Base-by-base conservation (phyloP, 2,113 vertebrate genomes). In the Anhinga rufa region DNA sequence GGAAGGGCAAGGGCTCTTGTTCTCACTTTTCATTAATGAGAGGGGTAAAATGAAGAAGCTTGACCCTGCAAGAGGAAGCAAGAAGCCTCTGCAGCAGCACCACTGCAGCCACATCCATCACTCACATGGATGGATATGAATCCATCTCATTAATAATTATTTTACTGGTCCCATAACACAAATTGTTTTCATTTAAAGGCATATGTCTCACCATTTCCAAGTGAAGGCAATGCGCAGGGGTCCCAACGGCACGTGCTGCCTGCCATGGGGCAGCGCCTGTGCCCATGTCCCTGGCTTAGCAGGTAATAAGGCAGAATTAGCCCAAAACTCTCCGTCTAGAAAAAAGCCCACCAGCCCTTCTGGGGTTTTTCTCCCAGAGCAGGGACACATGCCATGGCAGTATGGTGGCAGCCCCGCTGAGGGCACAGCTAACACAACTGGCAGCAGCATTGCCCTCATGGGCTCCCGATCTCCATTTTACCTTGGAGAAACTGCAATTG, bases 61-160 rank as follows among this genome's bases (percentile, higher is more conserved):
- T 78, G 88, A 52, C 17, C 54, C 46, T 1, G 1, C 25, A 54
- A 79, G 40, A 68, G 26, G 19, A 88, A 77, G 28, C 71, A 88
- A 57, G 42, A 88, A 65, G 64, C 15, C 31, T 36, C 46, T 80
- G 32, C n/a, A 84, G 52, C 48, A 81, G 28, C 44, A 49, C 21
- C 0, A 2, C 25, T 49, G 32, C 29, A 76, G 68, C 32, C 74
- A 51, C 0, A 0, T 74, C 36, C 5, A 2, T 48, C 51, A 49
- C 48, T n/a, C 17, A 58, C 49, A 24, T n/a, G n/a, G n/a, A n/a
- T n/a, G n/a, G n/a, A 14, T 60, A 69, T 16, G 49, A 82, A 69
- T n/a, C 52, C 85, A 6, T 51, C 29, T 55, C 29, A 7, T 34
- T 72, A 72, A 48, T 34, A 46, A 55, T 10, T 55, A 46, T 85